Conservation (phyloP, 2,113 vertebrate species). For the Platichthys flesus region DNA sequence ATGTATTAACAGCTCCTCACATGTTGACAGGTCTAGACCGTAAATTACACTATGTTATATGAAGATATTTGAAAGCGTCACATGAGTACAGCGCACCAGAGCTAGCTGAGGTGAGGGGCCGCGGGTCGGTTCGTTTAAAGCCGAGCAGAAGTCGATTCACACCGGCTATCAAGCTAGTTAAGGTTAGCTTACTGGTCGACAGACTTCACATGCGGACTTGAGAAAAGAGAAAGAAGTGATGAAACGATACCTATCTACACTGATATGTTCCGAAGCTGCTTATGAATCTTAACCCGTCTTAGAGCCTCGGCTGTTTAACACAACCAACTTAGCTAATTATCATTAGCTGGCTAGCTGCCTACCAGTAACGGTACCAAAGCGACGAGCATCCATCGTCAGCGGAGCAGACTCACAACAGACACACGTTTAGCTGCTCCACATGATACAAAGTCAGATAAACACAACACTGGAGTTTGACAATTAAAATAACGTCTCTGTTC, state of each 20-base stretch:
- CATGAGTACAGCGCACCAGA: neutral
- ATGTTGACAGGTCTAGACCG: neutral
- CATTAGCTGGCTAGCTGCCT: conserved; percentile 54
- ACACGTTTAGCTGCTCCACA: neutral
- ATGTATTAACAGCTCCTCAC: neutral
- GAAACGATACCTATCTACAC: neutral
- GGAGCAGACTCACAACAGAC: neutral
- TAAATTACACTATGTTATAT: neutral
- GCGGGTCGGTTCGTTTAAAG: neutral
- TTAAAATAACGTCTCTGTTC: neutral
- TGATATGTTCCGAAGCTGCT: neutral
- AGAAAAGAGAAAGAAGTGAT: neutral
- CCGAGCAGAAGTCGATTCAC: conserved; percentile 1
- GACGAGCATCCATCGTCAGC: neutral
- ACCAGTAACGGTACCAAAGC: conserved; percentile 9
- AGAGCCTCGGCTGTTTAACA: neutral
- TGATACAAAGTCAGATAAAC: rapidly evolving
- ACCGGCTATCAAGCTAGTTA: conserved; percentile 11
- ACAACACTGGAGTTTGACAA: neutral
- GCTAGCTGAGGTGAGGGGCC: neutral
- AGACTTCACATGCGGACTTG: neutral
- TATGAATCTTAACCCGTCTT: neutral
- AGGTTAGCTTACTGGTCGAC: conserved; percentile 32
- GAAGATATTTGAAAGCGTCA: neutral
- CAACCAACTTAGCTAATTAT: conserved; percentile 19